These are phyloP conservation scores for Chironomus riparius DNA, from an alignment of 2,888 invertebrate genomes.

Conservation along the genomic window DNA sequence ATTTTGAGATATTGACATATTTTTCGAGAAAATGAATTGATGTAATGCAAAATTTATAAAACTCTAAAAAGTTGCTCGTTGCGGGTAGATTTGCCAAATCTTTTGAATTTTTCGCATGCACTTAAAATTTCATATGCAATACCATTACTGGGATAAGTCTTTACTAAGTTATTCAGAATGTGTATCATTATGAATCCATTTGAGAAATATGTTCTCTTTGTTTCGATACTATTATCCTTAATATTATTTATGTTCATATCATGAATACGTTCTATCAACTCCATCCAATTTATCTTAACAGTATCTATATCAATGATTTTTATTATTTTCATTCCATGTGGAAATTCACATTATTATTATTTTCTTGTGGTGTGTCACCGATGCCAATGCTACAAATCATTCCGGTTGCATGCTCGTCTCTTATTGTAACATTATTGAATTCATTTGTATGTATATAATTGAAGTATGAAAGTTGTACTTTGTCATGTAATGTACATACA, in stretches of 20 bases:
- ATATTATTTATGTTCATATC: background rate
- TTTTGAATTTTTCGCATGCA: background rate
- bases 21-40: background rate
- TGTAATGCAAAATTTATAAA: background rate
- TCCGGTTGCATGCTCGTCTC: background rate
- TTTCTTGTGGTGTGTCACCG: background rate
- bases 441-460: background rate
- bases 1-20: background rate
- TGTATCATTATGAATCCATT: background rate
- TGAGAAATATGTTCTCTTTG: background rate
- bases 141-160: background rate
- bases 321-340: background rate
- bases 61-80: background rate
- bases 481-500: background rate
- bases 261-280: background rate
- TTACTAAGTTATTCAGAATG: background rate
- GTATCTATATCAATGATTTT: background rate
- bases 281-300: background rate
- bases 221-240: background rate
- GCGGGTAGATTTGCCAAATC: background rate
- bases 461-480: background rate
- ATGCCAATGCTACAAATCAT: background rate
- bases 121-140: background rate
- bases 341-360: background rate
- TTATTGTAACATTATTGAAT: background rate